Evolutionary conservation across 2,888 invertebrate genomes (phyloP).

Genomic region (Gonocerus acuteangulatus): DNA sequence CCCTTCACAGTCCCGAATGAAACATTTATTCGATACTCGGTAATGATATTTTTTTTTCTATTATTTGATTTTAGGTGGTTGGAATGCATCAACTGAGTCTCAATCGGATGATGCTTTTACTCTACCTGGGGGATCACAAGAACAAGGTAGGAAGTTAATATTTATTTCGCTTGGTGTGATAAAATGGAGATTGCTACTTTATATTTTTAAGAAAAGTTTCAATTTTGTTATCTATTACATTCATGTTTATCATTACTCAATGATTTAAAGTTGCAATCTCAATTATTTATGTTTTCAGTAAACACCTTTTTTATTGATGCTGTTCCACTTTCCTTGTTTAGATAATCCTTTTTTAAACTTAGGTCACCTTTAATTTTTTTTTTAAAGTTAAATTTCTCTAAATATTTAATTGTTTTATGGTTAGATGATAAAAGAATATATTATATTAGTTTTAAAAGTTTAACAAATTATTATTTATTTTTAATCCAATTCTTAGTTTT

Average conservation of each 20-base stretch:
- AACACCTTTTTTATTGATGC: neutral
- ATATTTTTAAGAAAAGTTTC: neutral
- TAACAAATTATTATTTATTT: no score
- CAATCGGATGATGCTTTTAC: slow-evolving; percentile 28
- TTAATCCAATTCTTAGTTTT: no score
- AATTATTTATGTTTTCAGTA: slow-evolving; percentile 7
- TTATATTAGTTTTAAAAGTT: no score
- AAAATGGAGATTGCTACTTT: slow-evolving; percentile 7
- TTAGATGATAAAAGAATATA: no score
- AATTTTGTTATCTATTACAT: neutral
- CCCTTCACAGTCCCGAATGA: no score
- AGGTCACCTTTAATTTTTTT: no score
- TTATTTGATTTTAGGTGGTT: slow-evolving; percentile 23
- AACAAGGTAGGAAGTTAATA: slow-evolving; percentile 27
- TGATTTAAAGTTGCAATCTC: slow-evolving; percentile 8
- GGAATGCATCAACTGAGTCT: slow-evolving; percentile 28
- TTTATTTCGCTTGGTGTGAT: neutral
- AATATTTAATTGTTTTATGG: no score
- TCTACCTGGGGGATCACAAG: slow-evolving; percentile 31
- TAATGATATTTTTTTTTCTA: slow-evolving; percentile 3
- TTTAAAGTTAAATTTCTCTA: no score
- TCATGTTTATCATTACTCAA: neutral
- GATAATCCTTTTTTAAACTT: no score
- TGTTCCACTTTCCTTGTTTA: slow-evolving; percentile 10
- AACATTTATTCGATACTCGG: no score